phyloP scores from a whole-genome alignment of 2,888 invertebrate genomes.

The Noctua comes region DNA sequence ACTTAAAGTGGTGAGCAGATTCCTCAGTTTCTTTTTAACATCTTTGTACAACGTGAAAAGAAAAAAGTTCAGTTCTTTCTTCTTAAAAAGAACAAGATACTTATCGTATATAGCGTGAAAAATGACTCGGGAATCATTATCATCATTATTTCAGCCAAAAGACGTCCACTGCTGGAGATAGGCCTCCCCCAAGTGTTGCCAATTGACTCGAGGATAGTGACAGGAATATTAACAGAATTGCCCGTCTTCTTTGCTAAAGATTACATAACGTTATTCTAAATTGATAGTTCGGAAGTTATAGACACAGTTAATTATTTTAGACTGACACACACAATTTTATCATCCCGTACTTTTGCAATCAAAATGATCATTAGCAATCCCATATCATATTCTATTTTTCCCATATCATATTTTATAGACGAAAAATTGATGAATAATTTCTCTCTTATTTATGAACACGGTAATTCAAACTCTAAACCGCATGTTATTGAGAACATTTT shows the following conservation, averaged over 20 bases:
- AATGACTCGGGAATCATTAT: background rate
- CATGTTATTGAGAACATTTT: constrained; percentile 17
- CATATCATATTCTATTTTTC: too few species aligned
- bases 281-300: background rate
- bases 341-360: background rate
- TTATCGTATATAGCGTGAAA: background rate
- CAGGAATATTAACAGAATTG: background rate
- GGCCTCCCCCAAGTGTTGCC: too few species aligned
- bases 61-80: background rate
- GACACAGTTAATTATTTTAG: background rate
- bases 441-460: background rate
- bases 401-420: background rate
- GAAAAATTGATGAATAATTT: background rate
- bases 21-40: background rate
- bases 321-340: background rate
- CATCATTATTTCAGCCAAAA: too few species aligned
- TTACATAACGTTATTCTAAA: background rate
- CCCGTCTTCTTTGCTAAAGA: background rate
- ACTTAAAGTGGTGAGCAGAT: constrained; percentile 9
- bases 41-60: background rate
- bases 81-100: background rate
- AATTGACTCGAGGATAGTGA: background rate
- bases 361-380: background rate
- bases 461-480: background rate
- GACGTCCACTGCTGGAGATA: too few species aligned